phyloP scores from a whole-genome alignment of 1,140 invertebrate species.

The Kradibia gibbosae region DNA sequence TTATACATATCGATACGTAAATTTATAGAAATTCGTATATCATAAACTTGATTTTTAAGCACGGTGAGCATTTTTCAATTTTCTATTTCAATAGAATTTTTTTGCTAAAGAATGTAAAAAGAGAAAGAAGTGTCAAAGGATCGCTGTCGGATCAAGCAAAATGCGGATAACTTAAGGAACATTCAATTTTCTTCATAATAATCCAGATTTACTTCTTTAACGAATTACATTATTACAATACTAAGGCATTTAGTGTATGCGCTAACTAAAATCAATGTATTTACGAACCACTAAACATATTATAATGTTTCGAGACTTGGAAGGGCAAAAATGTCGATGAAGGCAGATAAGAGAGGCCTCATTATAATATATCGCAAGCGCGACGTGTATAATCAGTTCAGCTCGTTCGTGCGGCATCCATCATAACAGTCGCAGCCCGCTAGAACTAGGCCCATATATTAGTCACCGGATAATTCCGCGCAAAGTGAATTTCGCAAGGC shows the following conservation, averaged over 20 bases:
- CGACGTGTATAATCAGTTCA: slow-evolving; percentile 32
- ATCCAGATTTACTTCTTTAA: background rate
- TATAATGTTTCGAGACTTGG: background rate
- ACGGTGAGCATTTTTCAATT: slow-evolving; percentile 41
- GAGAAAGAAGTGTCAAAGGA: too few relatives aligned
- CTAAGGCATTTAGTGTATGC: background rate
- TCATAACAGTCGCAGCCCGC: background rate
- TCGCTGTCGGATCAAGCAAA: background rate
- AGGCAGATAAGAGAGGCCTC: slow-evolving; percentile 17
- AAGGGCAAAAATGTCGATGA: background rate
- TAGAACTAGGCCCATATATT: slow-evolving; percentile 38
- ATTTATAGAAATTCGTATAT: background rate
- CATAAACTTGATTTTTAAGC: background rate
- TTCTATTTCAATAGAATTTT: slow-evolving; percentile 6
- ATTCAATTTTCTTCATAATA: background rate
- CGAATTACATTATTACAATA: background rate
- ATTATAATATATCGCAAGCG: slow-evolving; percentile 35
- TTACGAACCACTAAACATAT: slow-evolving; percentile 25
- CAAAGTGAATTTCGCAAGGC: slow-evolving; percentile 34
- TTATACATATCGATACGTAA: background rate
- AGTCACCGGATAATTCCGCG: slow-evolving; percentile 40
- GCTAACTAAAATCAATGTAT: slow-evolving; percentile 32
- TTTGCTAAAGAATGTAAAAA: too few relatives aligned
- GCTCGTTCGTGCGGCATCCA: slow-evolving; percentile 3
- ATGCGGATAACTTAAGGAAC: background rate